Evolutionary conservation across 2,888 invertebrate genomes (phyloP).

Genomic region (Empis stercorea): DNA sequence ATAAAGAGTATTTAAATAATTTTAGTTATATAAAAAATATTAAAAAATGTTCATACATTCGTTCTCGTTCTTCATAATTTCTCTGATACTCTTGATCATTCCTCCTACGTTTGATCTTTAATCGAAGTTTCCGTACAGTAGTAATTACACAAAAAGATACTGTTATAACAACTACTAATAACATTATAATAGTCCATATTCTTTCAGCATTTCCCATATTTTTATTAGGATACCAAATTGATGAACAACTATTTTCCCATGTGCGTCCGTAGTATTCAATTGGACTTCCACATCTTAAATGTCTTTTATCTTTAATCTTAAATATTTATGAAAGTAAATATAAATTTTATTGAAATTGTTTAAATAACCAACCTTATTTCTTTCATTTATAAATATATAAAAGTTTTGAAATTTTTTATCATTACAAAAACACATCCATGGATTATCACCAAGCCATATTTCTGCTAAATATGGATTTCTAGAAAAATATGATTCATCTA

Average conservation of each 20-base stretch:
- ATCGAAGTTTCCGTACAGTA: slow-evolving; percentile 37
- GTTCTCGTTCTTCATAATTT: slow-evolving; percentile 33
- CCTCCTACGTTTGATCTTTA: slow-evolving; percentile 35
- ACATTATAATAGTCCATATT: slow-evolving; percentile 46
- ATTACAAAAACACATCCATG: slow-evolving; percentile 64
- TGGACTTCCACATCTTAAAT: slow-evolving; percentile 54
- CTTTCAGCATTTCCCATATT: slow-evolving; percentile 35
- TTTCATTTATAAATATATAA: slow-evolving; percentile 45
- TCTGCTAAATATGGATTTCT: slow-evolving; percentile 44
- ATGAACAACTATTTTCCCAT: slow-evolving; percentile 56
- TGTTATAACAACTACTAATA: slow-evolving; percentile 34
- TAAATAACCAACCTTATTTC: slow-evolving; percentile 35
- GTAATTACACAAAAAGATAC: slow-evolving; percentile 17
- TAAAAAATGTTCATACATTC: slow-evolving; percentile 26
- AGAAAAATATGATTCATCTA: slow-evolving; percentile 45
- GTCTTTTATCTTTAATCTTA: slow-evolving; percentile 28
- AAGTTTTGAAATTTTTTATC: slow-evolving; percentile 45
- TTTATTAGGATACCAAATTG: slow-evolving; percentile 43
- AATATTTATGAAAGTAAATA: background rate
- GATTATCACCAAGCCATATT: slow-evolving; percentile 56
- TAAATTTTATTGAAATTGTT: slow-evolving; percentile 20
- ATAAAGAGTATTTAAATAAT: background rate
- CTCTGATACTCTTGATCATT: slow-evolving; percentile 38
- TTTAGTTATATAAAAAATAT: background rate
- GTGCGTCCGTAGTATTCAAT: slow-evolving; percentile 45